Evolutionary conservation across 1,140 invertebrate species (phyloP).

Genomic region (Hypothenemus hampei): DNA sequence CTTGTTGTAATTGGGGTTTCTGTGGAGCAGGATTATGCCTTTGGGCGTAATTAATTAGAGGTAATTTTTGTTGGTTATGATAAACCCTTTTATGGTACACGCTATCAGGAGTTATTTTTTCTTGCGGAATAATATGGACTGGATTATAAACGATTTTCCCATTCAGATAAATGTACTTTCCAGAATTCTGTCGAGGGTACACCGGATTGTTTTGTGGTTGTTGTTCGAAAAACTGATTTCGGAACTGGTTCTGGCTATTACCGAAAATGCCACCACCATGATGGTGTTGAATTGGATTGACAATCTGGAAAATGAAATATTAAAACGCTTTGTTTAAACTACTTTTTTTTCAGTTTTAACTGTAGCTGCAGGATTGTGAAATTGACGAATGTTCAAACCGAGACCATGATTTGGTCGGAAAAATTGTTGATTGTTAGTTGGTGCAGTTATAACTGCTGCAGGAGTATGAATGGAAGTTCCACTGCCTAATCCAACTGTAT

Average conservation of each 20-base stretch:
- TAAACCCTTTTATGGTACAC: conserved; percentile 6
- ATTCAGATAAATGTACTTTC: conserved; percentile 12
- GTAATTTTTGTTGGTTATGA: conserved; percentile 19
- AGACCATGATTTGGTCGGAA: neutral
- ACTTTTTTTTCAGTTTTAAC: no score
- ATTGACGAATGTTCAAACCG: neutral
- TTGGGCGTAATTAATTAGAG: neutral
- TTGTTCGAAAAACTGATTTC: no score
- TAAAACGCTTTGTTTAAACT: no score
- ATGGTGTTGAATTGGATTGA: conserved; percentile 1
- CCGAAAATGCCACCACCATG: no score
- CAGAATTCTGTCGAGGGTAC: neutral
- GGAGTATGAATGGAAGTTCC: neutral
- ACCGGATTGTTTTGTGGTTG: no score
- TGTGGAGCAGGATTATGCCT: neutral
- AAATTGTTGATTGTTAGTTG: neutral
- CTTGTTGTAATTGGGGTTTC: neutral
- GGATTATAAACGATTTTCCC: conserved; percentile 12
- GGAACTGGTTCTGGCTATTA: no score
- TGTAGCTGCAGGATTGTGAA: neutral
- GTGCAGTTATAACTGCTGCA: neutral
- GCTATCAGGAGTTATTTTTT: neutral
- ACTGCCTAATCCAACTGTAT: neutral
- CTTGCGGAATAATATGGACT: neutral
- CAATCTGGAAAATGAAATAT: conserved; percentile 2